A percentile compares a stretch with the other conserved stretches of the same genome.
Evolutionary conservation across 35 echinoderm and acorn worm genomes (phyloP).

Genomic region (Ptychodera flava): DNA sequence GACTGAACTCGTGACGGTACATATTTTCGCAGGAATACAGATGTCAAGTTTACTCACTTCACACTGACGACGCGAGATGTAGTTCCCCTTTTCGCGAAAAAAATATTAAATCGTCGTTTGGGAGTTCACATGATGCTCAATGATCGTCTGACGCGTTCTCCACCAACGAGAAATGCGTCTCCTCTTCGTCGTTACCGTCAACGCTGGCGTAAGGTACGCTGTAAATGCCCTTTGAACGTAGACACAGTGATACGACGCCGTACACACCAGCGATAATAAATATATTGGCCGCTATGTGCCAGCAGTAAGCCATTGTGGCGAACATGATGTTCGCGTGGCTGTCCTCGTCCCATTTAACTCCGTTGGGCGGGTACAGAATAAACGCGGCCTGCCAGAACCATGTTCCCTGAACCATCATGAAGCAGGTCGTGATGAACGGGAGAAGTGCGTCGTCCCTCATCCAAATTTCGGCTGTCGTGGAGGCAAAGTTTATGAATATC

Average conservation of each 20-base stretch:
- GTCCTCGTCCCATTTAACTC: constrained; percentile 59
- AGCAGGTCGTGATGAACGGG: constrained; percentile 42
- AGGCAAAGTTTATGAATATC: constrained; percentile 39
- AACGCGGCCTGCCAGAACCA: constrained; percentile 86
- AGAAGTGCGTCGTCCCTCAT: constrained; percentile 42
- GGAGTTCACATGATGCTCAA: too few species aligned
- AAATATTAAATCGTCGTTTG: too few species aligned
- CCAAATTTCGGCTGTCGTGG: constrained; percentile 38
- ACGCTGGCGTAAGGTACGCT: background rate
- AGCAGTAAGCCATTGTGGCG: constrained; percentile 63
- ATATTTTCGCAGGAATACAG: too few species aligned
- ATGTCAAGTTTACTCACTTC: too few species aligned
- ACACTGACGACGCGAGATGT: too few species aligned
- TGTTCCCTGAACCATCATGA: constrained; percentile 72
- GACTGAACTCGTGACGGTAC: too few species aligned
- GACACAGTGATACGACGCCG: constrained; percentile 9
- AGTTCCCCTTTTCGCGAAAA: too few species aligned
- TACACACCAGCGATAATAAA: constrained; percentile 64
- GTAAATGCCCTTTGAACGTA: background rate
- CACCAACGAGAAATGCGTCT: background rate
- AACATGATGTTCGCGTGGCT: constrained; percentile 71
- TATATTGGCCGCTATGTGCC: constrained; percentile 80
- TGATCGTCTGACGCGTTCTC: background rate
- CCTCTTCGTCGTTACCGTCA: background rate
- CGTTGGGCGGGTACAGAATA: constrained; percentile 66